Base-by-base conservation (phyloP, 2,888 invertebrate species). In the Syrista parreyssii region DNA sequence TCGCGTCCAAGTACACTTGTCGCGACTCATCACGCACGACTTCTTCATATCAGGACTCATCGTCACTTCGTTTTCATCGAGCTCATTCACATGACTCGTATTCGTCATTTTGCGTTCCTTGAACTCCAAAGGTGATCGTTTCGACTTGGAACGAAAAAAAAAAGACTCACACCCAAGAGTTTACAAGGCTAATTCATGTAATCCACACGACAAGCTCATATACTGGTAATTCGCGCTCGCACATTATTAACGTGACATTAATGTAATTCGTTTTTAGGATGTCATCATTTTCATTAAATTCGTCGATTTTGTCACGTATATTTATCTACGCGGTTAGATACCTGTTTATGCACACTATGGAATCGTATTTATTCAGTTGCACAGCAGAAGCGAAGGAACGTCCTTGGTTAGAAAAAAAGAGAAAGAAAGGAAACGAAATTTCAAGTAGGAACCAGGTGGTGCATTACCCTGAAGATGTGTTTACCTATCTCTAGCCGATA, bases 311-410 rank as follows among this genome's bases (percentile, higher is more conserved):
- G 9, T 55, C 55, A 23, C 2, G 9, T 23, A 9, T 55, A 23
- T 55, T 23, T 55, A 55, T 23, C 55, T 55, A 23, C 55, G 1
- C 23, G 23, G 23, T 55, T 55, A 23, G 23, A 55, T 23, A 9
- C 55, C 23, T 55, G 23, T 55, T 23, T 23, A 23, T 23, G 55
- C 55, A 9, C 55, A 55, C 23, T 84, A 84, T 81, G 77, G 79
- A 82, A 81, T 84, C 81, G 79, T 86, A 86, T 87, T 87, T 86
- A 85, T 87, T 85, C 82, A 81, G 84, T 79, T 82, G 85, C 79
- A 82, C 74, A 77, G 77, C 78, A 82, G 83, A 81, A 78, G 79
- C 73, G 75, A 68, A 36, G n/a, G 40, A 12, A 75, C 6, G 68
- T 33, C 68, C 68, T 35, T 68, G 73, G 71, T 75, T 73, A 68